These are phyloP conservation scores for Sminthurides aquaticus DNA, from an alignment of 2,888 invertebrate species.

Conservation along the genomic window DNA sequence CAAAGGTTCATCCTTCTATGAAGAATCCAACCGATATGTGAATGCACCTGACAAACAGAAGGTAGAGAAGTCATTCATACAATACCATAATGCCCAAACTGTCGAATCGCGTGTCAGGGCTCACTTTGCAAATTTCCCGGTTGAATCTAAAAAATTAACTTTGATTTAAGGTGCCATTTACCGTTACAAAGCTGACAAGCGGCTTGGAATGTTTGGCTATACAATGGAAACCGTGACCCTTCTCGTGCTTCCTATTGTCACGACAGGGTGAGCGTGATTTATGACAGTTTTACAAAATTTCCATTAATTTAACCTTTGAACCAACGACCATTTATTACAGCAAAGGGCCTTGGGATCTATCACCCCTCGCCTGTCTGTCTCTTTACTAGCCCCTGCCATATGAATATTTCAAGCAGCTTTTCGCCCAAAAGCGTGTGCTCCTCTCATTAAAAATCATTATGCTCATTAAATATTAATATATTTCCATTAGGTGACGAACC, in stretches of 20 bases:
- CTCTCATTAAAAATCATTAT: too few species aligned
- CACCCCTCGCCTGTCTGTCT: slow-evolving; percentile 77
- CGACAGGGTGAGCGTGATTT: slow-evolving; percentile 65
- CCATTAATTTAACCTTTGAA: slow-evolving; percentile 86
- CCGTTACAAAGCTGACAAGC: slow-evolving; percentile 57
- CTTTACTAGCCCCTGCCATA: not conserved
- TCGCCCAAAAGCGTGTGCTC: slow-evolving; percentile 64
- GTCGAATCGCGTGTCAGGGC: too few species aligned
- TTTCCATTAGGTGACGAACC: slow-evolving; percentile 3
- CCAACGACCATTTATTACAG: slow-evolving; percentile 50
- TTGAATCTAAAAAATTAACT: too few species aligned
- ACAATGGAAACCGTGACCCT: slow-evolving; percentile 91
- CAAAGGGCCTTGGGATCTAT: too few species aligned
- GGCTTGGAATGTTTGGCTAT: slow-evolving; percentile 85
- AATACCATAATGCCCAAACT: slow-evolving; percentile 50
- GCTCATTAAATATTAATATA: too few species aligned
- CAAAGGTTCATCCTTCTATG: slow-evolving; percentile 76
- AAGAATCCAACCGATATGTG: too few species aligned
- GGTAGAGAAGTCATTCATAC: too few species aligned
- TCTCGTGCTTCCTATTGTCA: slow-evolving; percentile 90
- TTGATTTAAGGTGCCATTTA: slow-evolving; percentile 17
- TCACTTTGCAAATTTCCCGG: too few species aligned
- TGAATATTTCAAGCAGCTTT: slow-evolving; percentile 91
- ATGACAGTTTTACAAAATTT: slow-evolving; percentile 48
- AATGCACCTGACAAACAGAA: too few species aligned